Base-by-base conservation (phyloP, 2,113 vertebrate genomes). In the Pseudopodoces humilis region DNA sequence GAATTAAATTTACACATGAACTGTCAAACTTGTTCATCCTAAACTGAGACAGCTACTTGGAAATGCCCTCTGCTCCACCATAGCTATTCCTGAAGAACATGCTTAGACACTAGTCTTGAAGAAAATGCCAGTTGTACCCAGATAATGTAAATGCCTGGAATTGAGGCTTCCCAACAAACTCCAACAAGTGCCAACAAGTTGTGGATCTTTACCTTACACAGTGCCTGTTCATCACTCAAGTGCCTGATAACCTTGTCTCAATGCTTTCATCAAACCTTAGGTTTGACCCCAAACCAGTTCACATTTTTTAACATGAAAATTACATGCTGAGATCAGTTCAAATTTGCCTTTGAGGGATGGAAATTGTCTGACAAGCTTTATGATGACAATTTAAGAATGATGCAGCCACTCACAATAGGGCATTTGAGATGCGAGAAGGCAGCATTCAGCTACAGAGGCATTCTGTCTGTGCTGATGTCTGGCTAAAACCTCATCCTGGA, bases 211-310 rank as follows among this genome's bases (percentile, higher is more conserved):
- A 65, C 44, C 47, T 67, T 58, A 15, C 15, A 41, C 68, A 15
- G 21, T 4, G 22, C 19, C 60, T 68, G 53, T 10, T 92, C 65
- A 44, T 59, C 77, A 39, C 24, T 77, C 50, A 7, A 63, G 31
- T 3, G 13, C 9, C 2, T 49, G 37, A 86, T 37, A 83, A n/a
- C 33, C 50, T 81, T 9, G 43, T 21, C 50, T 50, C 60, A 56
- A 13, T 8, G 43, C 59, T 80, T 77, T 63, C 68, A 88, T 37
- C 59, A 80, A 62, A 67, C 12, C 49, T 41, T 28, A 37, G 9
- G 67, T 71, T 74, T 85, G 79, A 83, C 75, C 94, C 46, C 88
- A 80, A 80, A 88, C 19, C 59, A 70, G 39, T 78, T 86, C 79
- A 84, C 77, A 74, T 33, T 19, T 19, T 75, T 81, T 39, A 70